A percentile compares a stretch with the other conserved stretches of the same genome.
phyloP scores from a whole-genome alignment of 92 coral and sea anemone genomes.

The Montipora capitata region DNA sequence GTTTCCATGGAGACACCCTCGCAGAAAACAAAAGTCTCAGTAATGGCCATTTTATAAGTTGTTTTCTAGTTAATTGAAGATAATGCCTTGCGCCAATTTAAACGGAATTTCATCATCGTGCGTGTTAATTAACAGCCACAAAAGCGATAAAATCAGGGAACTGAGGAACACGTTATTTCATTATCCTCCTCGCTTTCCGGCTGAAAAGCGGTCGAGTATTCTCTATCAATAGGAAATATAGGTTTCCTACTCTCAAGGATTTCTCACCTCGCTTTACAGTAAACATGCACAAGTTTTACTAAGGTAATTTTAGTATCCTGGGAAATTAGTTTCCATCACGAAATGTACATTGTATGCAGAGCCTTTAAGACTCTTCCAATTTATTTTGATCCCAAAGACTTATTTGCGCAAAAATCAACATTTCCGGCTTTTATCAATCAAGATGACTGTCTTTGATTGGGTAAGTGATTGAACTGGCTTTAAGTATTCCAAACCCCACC shows the following conservation, averaged over 20 bases:
- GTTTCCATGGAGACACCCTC: not conserved
- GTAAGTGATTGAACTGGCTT: not conserved
- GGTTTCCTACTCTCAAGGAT: not conserved
- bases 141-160: not conserved
- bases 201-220: conserved; percentile 5
- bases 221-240: not conserved
- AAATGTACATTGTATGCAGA: not conserved
- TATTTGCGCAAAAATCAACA: not conserved
- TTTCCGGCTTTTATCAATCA: not conserved
- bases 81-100: not conserved
- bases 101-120: not conserved
- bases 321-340: not conserved
- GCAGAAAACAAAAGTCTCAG: not conserved
- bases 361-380: not conserved
- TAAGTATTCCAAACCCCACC: not conserved
- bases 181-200: not conserved
- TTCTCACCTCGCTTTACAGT: not conserved
- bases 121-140: not conserved
- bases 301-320: not conserved
- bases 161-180: not conserved
- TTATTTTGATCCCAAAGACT: not conserved
- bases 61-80: not conserved
- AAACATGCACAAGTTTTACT: not conserved
- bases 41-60: not conserved
- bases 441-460: not conserved